Conservation (phyloP, 2,888 invertebrate genomes). For the Lamellibrachia satsuma region DNA sequence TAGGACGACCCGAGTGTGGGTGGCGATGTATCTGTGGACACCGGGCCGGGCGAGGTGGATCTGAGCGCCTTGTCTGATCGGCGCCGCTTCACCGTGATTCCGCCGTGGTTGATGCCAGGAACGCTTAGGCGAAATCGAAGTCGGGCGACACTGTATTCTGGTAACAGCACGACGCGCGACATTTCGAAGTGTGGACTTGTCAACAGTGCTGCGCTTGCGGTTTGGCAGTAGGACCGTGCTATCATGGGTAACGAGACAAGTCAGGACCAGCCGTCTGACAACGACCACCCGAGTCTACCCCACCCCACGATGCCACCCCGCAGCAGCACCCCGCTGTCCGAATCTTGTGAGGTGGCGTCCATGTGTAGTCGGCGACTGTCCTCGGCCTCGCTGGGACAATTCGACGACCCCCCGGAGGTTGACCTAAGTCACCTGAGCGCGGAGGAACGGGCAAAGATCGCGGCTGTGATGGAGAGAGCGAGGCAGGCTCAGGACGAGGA, state of each 20-base stretch:
- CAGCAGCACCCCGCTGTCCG: background rate
- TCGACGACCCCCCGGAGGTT: constrained; percentile 67
- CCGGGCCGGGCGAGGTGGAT: background rate
- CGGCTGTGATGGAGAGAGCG: constrained; percentile 74
- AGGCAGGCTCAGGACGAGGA: constrained; percentile 66
- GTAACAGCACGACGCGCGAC: background rate
- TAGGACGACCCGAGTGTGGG: background rate
- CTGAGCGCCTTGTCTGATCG: background rate
- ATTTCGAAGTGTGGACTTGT: background rate
- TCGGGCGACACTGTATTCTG: background rate
- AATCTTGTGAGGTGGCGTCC: background rate
- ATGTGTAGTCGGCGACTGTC: background rate
- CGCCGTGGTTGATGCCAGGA: background rate
- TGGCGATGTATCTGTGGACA: background rate
- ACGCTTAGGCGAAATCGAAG: background rate
- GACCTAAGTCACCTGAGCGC: constrained; percentile 72
- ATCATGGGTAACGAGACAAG: background rate
- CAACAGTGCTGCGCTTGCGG: background rate
- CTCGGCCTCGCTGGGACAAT: constrained; percentile 43
- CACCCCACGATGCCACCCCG: constrained; percentile 5
- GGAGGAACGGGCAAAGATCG: constrained; percentile 72
- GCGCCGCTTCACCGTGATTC: background rate
- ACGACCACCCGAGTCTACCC: background rate
- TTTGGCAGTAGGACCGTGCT: background rate
- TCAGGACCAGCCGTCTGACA: background rate